Evolutionary conservation across 2,888 invertebrate genomes (phyloP).

Genomic region (Scrobipalpa costella): DNA sequence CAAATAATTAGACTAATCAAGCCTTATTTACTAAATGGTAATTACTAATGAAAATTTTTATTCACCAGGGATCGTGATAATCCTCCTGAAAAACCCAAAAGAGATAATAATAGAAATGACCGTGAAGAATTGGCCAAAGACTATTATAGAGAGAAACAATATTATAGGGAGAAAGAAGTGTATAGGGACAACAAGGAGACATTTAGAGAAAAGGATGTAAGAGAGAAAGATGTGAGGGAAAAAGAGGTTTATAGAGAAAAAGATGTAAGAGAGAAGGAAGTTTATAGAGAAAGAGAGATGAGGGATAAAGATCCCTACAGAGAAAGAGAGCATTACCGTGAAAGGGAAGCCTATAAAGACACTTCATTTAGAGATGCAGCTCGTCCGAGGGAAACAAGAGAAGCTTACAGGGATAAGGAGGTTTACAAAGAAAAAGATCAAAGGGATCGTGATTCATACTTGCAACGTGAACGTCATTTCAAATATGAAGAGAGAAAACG

Average conservation of each 20-base stretch:
- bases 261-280: constrained; percentile 50
- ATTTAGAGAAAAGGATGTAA: constrained; percentile 51
- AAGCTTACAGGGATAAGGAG: constrained; percentile 62
- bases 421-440: constrained; percentile 65
- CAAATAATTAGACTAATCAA: background rate
- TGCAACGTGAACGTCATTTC: constrained; percentile 63
- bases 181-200: constrained; percentile 43
- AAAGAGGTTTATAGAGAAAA: constrained; percentile 52
- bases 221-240: constrained; percentile 51
- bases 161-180: constrained; percentile 61
- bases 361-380: constrained; percentile 56
- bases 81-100: constrained; percentile 69
- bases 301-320: constrained; percentile 50
- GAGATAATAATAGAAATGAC: constrained; percentile 61
- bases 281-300: constrained; percentile 48
- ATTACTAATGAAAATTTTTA: constrained; percentile 3
- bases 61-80: constrained; percentile 71
- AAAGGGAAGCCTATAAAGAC: constrained; percentile 72
- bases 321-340: constrained; percentile 66
- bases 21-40: background rate
- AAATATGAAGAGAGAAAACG: constrained; percentile 68
- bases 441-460: constrained; percentile 58
- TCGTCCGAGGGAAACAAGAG: constrained; percentile 58
- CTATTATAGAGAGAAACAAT: constrained; percentile 74
- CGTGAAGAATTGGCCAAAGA: constrained; percentile 74